Percentiles rank a stretch among this genome's conserved stretches.
Conservation (phyloP, 2,113 vertebrate genomes). For the Balaenoptera acutorostrata region DNA sequence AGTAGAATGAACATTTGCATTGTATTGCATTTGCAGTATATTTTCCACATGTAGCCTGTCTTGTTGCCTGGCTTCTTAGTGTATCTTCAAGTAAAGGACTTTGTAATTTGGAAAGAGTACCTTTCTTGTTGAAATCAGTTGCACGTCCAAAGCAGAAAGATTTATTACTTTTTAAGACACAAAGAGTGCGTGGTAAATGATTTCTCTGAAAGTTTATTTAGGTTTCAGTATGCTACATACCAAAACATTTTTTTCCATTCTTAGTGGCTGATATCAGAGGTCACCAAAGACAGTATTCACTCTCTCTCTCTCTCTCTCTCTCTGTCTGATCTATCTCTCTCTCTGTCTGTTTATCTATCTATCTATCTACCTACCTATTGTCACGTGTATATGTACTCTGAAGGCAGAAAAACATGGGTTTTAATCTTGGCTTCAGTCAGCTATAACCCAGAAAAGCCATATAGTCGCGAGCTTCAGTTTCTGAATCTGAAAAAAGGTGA, state of each 20-base stretch:
- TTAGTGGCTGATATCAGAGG: background rate
- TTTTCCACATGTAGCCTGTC: background rate
- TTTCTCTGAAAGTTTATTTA: background rate
- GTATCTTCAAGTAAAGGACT: background rate
- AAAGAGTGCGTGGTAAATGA: background rate
- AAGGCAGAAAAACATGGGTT: background rate
- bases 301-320: background rate
- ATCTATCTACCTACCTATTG: background rate
- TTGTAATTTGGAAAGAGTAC: background rate
- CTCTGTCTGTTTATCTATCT: background rate
- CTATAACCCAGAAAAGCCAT: background rate
- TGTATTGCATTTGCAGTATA: background rate
- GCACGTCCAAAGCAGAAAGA: background rate
- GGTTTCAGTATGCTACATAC: background rate
- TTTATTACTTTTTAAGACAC: background rate
- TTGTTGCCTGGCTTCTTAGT: background rate
- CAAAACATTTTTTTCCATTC: background rate
- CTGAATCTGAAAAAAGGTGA: conserved; percentile 14
- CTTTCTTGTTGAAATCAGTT: conserved; percentile 16
- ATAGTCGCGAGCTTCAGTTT: background rate
- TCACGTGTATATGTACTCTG: background rate
- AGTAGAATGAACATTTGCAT: background rate
- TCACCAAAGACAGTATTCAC: background rate
- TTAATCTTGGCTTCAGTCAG: background rate
- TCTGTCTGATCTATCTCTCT: background rate